Evolutionary conservation across 2,888 invertebrate species (phyloP), one percentile per base, ranked within the genome.

Genomic region (Apeira syringaria): DNA sequence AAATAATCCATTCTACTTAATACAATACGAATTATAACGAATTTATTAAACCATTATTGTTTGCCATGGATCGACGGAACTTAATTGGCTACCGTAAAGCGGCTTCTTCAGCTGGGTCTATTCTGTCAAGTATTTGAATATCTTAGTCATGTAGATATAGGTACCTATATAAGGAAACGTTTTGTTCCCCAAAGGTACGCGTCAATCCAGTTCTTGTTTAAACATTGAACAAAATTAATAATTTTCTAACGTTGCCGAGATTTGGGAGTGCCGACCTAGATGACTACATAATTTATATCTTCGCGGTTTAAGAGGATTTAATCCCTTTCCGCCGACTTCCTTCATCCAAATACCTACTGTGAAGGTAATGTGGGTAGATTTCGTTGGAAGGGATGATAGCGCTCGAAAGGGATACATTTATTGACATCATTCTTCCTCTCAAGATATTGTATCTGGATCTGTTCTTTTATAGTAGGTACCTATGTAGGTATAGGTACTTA

Each of bases 371-470:
- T 39, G 18, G 18, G 32, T 26, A 36, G 22, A 40, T 24, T 22
- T 25, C 29, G 28, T 22, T 40, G 43, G 50, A 47, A 34, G 48
- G 35, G 55, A 51, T 46, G 52, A 50, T 39, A 47, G 36, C 43
- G 31, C 41, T 40, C 39, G 43, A 46, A 34, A 37, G 33, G 28
- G 33, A 42, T 38, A 37, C 47, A 52, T 48, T 55, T 50, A 52
- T 52, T 44, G 50, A 45, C 39, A 46, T 46, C 43, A 48, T 52
- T 39, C 40, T 33, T 48, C 43, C 34, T 43, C 24, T 18, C 18
- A 24, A 20, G 40, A 45, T 47, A 20, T 43, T 46, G 38, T 27
- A 26, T 35, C 24, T 29, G 22, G 24, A 36, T 33, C 7, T 39
- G 5, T 41, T 11, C 10, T 32, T 34, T 6, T 4, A 4, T 30